Evolutionary conservation across 2,113 vertebrate genomes (phyloP), one percentile per base, ranked within the genome.

Genomic region (Clupea harengus): DNA sequence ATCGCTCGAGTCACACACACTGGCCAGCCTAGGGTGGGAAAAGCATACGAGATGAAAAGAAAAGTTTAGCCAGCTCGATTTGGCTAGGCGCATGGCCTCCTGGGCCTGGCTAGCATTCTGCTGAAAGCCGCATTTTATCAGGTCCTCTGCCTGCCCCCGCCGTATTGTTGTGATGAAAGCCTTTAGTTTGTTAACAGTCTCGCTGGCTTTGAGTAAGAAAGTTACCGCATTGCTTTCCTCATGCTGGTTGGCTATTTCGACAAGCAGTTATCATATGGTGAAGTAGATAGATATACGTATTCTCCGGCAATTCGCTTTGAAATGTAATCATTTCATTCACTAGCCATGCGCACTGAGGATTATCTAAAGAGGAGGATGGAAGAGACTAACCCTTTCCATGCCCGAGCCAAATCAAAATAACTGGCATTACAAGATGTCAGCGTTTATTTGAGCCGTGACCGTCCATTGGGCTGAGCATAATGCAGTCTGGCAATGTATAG

Each of bases 291-390:
- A 85, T 83, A 81, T 86, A 52, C 89, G 64, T 83, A 90, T 85
- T 92, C 87, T 90, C 90, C 85, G 85, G 87, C 91, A 89, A 88
- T 89, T 92, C 87, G 81, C 87, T 67, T 89, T 88, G 89, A 88
- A 89, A 89, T 88, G 92, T 91, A 90, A 88, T 89, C 90, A 89
- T 89, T 85, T 86, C 82, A 86, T 88, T 90, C 89, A 87, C 91
- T 88, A 88, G 94, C 94, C 94, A 95, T 94, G 94, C 94, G 94
- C 94, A 94, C 90, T 93, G 88, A 89, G 92, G 81, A 82, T 81
- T 54, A 67, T 85, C 46, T 54, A n/a, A 57, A 84, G 82, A 32
- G 64, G 49, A 52, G 75, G 86, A 75, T 84, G 85, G 84, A 81
- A 85, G 45, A 15, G 75, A 84, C 84, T 88, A 90, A 90, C 88